phyloP scores from a whole-genome alignment of 2,888 invertebrate genomes.

The Amphipyra berbera region DNA sequence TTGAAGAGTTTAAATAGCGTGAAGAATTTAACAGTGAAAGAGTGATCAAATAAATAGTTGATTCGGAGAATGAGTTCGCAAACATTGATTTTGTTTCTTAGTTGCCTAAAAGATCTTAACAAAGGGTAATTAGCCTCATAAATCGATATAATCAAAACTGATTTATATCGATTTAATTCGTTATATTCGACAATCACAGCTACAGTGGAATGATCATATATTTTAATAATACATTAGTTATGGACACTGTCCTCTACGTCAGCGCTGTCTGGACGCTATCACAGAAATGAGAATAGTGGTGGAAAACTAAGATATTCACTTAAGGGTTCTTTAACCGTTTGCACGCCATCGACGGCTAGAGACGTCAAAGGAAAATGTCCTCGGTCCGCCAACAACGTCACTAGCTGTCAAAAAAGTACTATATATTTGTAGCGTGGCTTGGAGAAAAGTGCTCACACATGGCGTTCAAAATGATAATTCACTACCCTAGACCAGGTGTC shows the following conservation, averaged over 20 bases:
- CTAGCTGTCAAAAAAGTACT: no score
- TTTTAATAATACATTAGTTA: constrained; percentile 21
- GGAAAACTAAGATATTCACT: no score
- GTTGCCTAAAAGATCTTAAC: background rate
- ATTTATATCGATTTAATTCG: constrained; percentile 24
- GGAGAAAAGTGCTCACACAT: no score
- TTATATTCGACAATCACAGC: constrained; percentile 58
- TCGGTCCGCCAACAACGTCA: no score
- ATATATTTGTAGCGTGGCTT: no score
- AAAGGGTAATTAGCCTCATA: background rate
- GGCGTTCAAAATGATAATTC: no score
- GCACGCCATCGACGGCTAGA: no score
- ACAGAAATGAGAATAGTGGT: background rate
- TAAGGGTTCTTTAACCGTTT: no score
- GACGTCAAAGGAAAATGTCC: no score
- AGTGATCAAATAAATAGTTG: constrained; percentile 14
- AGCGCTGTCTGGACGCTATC: constrained; percentile 31
- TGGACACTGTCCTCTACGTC: constrained; percentile 28
- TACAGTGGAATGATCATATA: constrained; percentile 50
- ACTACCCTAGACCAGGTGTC: no score
- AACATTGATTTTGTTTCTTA: background rate
- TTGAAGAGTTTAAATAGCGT: background rate
- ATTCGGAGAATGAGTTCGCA: background rate
- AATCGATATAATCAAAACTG: constrained; percentile 9
- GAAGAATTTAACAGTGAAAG: constrained; percentile 9